Base-by-base conservation (phyloP, 2,888 invertebrate genomes). In the Dryocosmus kuriphilus region DNA sequence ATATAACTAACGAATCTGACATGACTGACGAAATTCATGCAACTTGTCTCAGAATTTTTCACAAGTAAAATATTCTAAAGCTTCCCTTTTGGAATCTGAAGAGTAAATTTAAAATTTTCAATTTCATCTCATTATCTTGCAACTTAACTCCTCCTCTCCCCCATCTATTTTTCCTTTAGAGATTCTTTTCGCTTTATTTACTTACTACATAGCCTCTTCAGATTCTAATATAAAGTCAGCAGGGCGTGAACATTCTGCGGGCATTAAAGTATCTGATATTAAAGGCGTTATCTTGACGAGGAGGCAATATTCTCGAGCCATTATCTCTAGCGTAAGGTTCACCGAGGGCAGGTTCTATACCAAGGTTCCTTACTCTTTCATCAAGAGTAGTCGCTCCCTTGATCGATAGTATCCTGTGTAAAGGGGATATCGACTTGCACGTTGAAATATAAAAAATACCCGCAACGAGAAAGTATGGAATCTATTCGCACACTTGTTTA, bases 171-270 rank as follows among this genome's bases (percentile, higher is more conserved):
- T 55, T 55, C 22, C 55, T 55, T 3, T 11, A 22, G 55, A 55
- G 22, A 22, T 55, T 55, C 55, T 22, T n/a, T 55, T 9, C 22
- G 22, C 22, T 55, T 22, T 22, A 30, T 74, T 74, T 32, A 74
- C 22, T 22, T 19, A 5, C 55, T n/a, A 19, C 27, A n/a, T 57
- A 65, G 16, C 51, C 63, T 79, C 71, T 27, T 11, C 63, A 75
- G 46, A 79, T 73, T 77, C 73, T 63, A 77, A 79, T 77, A 77
- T 75, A 77, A 79, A 65, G 63, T 75, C 77, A 79, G 79, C 61
- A 75, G 77, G 51, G 62, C 55, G 14, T 63, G 57, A 63, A 65
- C 63, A 46, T 74, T 75, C 55, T 19, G 67, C 16, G 19, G 32
- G 62, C 76, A 76, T 63, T 75, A 78, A 75, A 61, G 55, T 24